Evolutionary conservation across 1,140 invertebrate species (phyloP), one percentile per base, ranked within the genome.

Genomic region (Propsilocerus akamusi): DNA sequence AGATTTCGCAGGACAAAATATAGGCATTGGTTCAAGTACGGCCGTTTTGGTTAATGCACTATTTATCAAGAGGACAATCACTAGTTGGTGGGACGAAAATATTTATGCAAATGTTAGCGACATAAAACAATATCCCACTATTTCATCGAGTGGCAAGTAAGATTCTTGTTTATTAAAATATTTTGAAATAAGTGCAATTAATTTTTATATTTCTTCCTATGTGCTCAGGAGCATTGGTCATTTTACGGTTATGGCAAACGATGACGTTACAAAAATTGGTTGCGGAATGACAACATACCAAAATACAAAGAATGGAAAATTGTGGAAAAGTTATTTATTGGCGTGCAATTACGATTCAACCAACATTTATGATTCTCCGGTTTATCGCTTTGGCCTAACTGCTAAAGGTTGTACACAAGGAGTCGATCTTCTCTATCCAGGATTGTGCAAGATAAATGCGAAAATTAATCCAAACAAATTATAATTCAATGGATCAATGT

Each of bases 1-100:
- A 11, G 6, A n/a, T 11, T 49, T 8, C 23, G 8, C 48, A 49
- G 62, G 62, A 2, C 62, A 64, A 47, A 64, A 64, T 49, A 62
- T 64, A 24, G 61, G 59, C 3, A 60, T 59, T 7, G 5, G 17
- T 20, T 10, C 25, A 14, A 14, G 12, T 1, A 2, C 5, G 8
- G 7, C n/a, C 20, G 12, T 25, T 11, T 4, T 17, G 14, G 7
- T 5, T 4, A 6, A 14, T 1, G 8, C 20, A 12, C 20, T 14
- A 14, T 12, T 20, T 28, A 3, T 28, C 10, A 10, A 4, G 17
- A 12, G 12, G 10, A 22, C 11, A 17, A 28, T 26, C 3, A 12
- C 4, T 23, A 11, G n/a, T 12, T 49, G 48, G 48, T 49, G 5
- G 5, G 30, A 49, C n/a, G 48, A 49, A 25, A 12, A 26, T 11